Conservation (phyloP, 2,888 invertebrate species). For the Cryptocephalus primarius region DNA sequence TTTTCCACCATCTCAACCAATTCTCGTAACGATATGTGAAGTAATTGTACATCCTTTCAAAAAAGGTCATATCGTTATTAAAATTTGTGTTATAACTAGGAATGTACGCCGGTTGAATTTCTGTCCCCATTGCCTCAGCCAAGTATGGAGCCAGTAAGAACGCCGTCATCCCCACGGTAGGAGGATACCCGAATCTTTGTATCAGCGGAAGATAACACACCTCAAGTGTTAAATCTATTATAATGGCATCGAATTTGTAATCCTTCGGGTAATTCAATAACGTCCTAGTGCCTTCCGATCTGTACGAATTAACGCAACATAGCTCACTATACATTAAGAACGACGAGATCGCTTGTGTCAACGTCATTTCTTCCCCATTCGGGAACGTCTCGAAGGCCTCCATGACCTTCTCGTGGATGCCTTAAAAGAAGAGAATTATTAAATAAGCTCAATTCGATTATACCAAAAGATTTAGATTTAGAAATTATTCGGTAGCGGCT, state of each 20-base stretch:
- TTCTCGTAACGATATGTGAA: conserved; percentile 8
- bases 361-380: neutral
- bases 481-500: too few species aligned
- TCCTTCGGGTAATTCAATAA: conserved; percentile 22
- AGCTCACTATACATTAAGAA: neutral
- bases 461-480: too few species aligned
- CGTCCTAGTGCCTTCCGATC: conserved; percentile 18
- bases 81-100: conserved; percentile 12
- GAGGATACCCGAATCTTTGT: conserved; percentile 21
- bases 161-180: conserved; percentile 10
- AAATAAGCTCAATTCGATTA: too few species aligned
- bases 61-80: conserved; percentile 16
- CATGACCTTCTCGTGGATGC: too few species aligned
- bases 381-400: too few species aligned
- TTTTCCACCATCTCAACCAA: conserved; percentile 5
- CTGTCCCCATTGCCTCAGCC: conserved; percentile 17
- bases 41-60: conserved; percentile 18
- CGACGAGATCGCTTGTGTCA: neutral
- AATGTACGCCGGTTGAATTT: conserved; percentile 18
- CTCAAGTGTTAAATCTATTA: conserved; percentile 21
- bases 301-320: conserved; percentile 4
- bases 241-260: conserved; percentile 24
- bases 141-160: conserved; percentile 14
- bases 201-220: conserved; percentile 22
- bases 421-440: too few species aligned